Base-by-base conservation (phyloP, 2,113 vertebrate genomes). In the Petrocephalus zakoni region DNA sequence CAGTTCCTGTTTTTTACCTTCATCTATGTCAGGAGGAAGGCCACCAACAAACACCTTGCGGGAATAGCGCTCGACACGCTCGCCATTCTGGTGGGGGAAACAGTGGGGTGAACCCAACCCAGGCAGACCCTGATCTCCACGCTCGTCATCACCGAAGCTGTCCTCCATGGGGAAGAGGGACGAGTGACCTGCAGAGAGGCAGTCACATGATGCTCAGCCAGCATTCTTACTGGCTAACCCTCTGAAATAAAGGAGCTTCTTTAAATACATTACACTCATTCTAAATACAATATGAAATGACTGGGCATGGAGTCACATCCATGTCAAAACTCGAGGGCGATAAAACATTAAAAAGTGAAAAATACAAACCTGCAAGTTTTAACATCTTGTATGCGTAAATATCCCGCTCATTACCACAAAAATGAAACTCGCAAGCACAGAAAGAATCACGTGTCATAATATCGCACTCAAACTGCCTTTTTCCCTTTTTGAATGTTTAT, bases 111-210 rank as follows among this genome's bases (percentile, higher is more conserved):
- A 99, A 0, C 98, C 97, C 55, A 99, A 92, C 8, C 98, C 97
- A 7, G 97, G 96, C 56, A 99, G 96, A 90, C 96, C 96, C 92
- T 98, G 98, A 90, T 99, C 98, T 1, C 96, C 96, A 82, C 98
- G 97, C n/a, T 98, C 98, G 22, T 99, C 98, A 10, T 99, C 98
- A 89, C 98, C 94, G 92, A 99, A 99, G 19, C 98, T 97, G 61
- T 99, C 98, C 94, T 99, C 98, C 97, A 99, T 99, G 34, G 98
- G 98, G 94, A 99, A 99, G 90, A 99, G 94, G 88, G 98, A 99
- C 13, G 98, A 99, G 93, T 99, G 98, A 92, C 98, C 98, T 99
- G 90, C 61, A 87, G 42, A 56, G 29, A 87, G 22, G 34, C 25
- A 19, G 61, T 29, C 61, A 25, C 47, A 47, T 25, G 46, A 17